Evolutionary conservation across 2,113 vertebrate genomes (phyloP).

Genomic region (Calyptomena viridis): DNA sequence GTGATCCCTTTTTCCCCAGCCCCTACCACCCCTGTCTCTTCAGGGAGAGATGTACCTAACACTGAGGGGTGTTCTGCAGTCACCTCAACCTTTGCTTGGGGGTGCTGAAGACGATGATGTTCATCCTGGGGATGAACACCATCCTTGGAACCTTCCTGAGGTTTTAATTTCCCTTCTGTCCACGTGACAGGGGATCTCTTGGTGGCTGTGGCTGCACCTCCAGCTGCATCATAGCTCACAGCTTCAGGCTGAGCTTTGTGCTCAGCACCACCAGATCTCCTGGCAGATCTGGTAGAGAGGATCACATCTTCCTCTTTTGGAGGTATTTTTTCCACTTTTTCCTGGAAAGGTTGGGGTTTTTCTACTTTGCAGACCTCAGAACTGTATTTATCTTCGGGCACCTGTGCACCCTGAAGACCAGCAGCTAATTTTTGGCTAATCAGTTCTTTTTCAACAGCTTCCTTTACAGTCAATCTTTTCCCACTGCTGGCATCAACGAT

Average conservation of each 20-base stretch:
- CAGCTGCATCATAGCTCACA: fast-evolving
- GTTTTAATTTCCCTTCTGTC: not conserved
- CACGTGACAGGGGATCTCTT: not conserved
- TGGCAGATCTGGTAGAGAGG: not conserved
- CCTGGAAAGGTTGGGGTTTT: not conserved
- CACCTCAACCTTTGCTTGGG: not conserved
- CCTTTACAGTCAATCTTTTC: slow-evolving; percentile 70
- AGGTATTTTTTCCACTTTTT: not conserved
- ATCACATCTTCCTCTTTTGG: not conserved
- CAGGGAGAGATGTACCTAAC: not conserved
- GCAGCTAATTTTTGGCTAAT: slow-evolving; percentile 74
- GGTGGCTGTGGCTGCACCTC: not conserved
- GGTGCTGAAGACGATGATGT: not conserved
- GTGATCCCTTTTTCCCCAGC: not conserved
- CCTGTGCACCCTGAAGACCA: slow-evolving; percentile 45
- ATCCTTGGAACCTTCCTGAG: not conserved
- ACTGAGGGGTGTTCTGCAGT: not conserved
- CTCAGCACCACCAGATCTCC: not conserved
- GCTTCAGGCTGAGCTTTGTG: not conserved
- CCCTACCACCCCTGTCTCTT: not conserved
- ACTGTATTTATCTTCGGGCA: not conserved
- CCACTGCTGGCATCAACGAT: slow-evolving; percentile 74
- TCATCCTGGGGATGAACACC: not conserved
- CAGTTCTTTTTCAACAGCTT: slow-evolving; percentile 75
- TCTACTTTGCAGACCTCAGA: not conserved